Evolutionary conservation across 2,888 invertebrate species (phyloP).

Genomic region (Lasius platythorax): DNA sequence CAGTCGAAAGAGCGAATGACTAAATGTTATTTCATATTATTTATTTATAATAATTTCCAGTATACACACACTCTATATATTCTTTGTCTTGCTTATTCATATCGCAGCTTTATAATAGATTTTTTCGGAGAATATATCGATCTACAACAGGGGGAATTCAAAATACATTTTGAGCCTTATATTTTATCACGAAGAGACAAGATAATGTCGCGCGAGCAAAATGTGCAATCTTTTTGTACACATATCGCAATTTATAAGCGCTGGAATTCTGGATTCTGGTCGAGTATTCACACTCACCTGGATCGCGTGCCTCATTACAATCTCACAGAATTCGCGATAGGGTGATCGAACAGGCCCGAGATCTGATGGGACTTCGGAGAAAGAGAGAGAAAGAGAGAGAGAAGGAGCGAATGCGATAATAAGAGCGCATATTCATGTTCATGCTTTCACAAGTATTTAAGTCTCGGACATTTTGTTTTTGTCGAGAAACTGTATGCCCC

Average conservation of each 20-base stretch:
- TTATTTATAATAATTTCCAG: neutral
- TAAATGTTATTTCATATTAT: neutral
- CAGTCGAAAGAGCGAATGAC: neutral
- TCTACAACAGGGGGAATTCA: neutral
- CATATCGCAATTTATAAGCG: constrained; percentile 27
- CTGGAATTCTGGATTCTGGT: neutral
- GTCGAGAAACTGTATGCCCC: constrained; percentile 26
- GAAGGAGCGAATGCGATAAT: constrained; percentile 34
- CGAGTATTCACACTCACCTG: neutral
- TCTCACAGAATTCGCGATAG: constrained; percentile 5
- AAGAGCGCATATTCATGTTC: constrained; percentile 36
- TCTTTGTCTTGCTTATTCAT: neutral
- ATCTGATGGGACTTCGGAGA: neutral
- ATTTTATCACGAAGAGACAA: neutral
- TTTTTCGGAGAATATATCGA: neutral
- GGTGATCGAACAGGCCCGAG: neutral
- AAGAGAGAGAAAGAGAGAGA: constrained; percentile 24
- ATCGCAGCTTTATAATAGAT: neutral
- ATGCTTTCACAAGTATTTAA: constrained; percentile 37
- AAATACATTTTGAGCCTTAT: neutral
- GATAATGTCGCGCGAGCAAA: neutral
- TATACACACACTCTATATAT: neutral
- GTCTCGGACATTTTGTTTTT: constrained; percentile 69
- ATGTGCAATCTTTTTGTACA: neutral
- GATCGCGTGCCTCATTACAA: neutral